Conservation (phyloP, 2,113 vertebrate genomes). For the Mormyrus lacerda region DNA sequence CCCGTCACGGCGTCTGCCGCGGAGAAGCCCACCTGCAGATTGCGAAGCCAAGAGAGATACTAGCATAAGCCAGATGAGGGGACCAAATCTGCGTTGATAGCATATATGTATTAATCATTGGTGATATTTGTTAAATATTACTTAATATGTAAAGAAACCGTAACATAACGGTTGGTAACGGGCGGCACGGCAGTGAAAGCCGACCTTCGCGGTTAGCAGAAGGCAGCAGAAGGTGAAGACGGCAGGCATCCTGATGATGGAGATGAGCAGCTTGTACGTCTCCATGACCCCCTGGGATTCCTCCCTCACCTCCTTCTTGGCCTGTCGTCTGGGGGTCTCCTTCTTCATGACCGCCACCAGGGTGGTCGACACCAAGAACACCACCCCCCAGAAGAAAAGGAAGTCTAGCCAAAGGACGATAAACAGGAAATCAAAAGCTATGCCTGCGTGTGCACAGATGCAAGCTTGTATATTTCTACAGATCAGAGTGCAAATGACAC, state of each 20-base stretch:
- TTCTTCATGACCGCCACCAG: slow-evolving; percentile 86
- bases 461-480: too few species aligned
- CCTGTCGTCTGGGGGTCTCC: slow-evolving; percentile 59
- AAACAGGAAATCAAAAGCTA: neutral
- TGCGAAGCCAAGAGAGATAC: neutral
- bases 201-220: slow-evolving; percentile 91
- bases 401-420: slow-evolving; percentile 68
- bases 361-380: slow-evolving; percentile 90
- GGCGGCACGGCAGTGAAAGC: slow-evolving; percentile 19
- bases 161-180: neutral
- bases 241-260: slow-evolving; percentile 88
- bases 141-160: neutral
- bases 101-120: neutral
- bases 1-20: slow-evolving; percentile 94
- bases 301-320: slow-evolving; percentile 58
- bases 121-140: neutral
- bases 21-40: slow-evolving; percentile 85
- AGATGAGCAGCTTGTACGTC: slow-evolving; percentile 81
- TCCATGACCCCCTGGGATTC: slow-evolving; percentile 85
- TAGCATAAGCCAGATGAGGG: neutral
- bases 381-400: slow-evolving; percentile 88
- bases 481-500: neutral
- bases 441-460: neutral
- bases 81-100: neutral
- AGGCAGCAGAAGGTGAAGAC: slow-evolving; percentile 84